Evolutionary conservation across 2,113 vertebrate species (phyloP).

Genomic region (Laticauda colubrina): DNA sequence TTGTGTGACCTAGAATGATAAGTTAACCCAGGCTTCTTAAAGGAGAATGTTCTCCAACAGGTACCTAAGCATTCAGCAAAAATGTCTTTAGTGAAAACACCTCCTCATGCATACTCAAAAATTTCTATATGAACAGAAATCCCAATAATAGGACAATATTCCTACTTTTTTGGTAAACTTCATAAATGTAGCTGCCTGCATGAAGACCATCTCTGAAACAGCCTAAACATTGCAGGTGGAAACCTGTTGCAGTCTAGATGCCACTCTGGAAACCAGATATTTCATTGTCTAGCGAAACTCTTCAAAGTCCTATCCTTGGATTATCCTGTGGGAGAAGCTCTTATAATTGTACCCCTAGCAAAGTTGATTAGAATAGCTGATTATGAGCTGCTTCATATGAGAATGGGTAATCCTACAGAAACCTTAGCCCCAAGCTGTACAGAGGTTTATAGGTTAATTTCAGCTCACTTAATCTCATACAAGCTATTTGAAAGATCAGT

Average conservation of each 20-base stretch:
- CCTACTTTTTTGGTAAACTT: background rate
- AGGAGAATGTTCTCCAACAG: background rate
- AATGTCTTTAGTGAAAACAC: background rate
- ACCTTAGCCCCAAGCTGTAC: background rate
- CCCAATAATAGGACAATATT: background rate
- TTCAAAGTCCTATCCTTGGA: background rate
- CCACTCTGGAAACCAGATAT: background rate
- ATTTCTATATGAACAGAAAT: background rate
- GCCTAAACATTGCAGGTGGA: background rate
- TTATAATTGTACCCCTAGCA: background rate
- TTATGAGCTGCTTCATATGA: background rate
- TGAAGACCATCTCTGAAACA: background rate
- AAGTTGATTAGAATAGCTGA: background rate
- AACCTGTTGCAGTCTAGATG: background rate
- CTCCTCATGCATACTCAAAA: background rate
- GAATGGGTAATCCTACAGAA: background rate
- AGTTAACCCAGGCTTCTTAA: background rate
- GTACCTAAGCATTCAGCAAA: background rate
- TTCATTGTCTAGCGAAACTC: background rate
- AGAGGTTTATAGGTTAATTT: background rate
- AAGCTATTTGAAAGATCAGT: background rate
- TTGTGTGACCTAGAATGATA: background rate
- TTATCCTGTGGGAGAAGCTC: background rate
- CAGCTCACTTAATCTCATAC: background rate
- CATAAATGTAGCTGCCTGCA: background rate